Percentiles rank a stretch among this genome's conserved stretches.
Evolutionary conservation across 1,140 invertebrate species (phyloP).

Genomic region (Leguminivora glycinivorella): DNA sequence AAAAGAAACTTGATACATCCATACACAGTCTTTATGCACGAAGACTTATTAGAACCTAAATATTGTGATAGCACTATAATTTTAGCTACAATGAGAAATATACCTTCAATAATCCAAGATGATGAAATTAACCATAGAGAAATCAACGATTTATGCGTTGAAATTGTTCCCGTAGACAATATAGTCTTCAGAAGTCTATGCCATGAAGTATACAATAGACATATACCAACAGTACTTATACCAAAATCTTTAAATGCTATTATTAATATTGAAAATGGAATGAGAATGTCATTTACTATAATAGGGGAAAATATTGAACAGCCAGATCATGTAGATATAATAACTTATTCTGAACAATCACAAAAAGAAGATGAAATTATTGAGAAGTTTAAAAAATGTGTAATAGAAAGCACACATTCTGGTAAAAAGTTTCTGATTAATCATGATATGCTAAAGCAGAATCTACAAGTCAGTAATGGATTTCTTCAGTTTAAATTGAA

Average conservation of each 20-base stretch:
- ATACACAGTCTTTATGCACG: conserved; percentile 70
- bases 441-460: conserved; percentile 79
- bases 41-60: conserved; percentile 58
- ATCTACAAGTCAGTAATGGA: conserved; percentile 70
- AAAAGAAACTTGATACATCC: conserved; percentile 72
- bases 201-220: conserved; percentile 64
- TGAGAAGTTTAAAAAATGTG: conserved; percentile 81
- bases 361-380: conserved; percentile 74
- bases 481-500: conserved; percentile 77
- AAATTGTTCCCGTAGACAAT: conserved; percentile 66
- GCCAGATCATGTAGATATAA: conserved; percentile 80
- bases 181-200: conserved; percentile 65
- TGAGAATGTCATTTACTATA: conserved; percentile 66
- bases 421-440: conserved; percentile 81
- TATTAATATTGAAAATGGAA: conserved; percentile 68
- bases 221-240: conserved; percentile 71
- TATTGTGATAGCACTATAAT: conserved; percentile 60
- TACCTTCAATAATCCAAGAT: conserved; percentile 56
- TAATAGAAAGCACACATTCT: conserved; percentile 77
- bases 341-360: conserved; percentile 71
- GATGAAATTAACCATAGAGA: conserved; percentile 46
- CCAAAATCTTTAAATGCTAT: conserved; percentile 69
- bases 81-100: conserved; percentile 65
- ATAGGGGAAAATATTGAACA: conserved; percentile 61
- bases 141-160: conserved; percentile 67